Percentiles rank a stretch among this genome's conserved stretches.
phyloP scores from a whole-genome alignment of 2,113 vertebrate species.

The Tragelaphus buxtoni region DNA sequence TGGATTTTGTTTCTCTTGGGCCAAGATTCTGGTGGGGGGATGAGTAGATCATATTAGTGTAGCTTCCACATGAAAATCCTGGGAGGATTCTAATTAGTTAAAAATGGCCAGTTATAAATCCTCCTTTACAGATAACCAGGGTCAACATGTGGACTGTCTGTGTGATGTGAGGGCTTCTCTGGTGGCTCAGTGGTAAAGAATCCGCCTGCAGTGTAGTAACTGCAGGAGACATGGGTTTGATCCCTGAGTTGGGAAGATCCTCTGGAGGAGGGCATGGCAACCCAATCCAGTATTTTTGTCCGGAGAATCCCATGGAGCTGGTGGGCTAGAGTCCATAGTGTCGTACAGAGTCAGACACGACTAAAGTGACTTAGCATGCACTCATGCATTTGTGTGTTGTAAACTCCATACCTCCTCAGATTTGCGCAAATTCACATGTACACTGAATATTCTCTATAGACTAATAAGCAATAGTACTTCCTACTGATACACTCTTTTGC shows the following conservation, averaged over 20 bases:
- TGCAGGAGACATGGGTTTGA: background rate
- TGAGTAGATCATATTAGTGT: background rate
- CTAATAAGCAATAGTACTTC: background rate
- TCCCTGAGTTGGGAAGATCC: background rate
- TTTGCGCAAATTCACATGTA: background rate
- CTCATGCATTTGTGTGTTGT: background rate
- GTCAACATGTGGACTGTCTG: background rate
- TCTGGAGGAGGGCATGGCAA: background rate
- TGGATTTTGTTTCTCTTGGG: background rate
- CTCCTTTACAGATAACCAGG: background rate
- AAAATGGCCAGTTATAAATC: background rate
- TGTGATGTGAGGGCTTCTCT: background rate
- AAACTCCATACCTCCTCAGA: background rate
- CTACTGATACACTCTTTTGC: background rate
- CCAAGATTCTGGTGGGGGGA: background rate
- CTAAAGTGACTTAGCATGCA: background rate
- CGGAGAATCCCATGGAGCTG: background rate
- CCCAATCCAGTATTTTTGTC: background rate
- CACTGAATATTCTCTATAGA: background rate
- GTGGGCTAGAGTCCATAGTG: background rate
- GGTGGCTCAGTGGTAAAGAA: background rate
- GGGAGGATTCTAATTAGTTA: background rate
- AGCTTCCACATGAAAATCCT: background rate
- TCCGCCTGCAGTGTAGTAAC: background rate
- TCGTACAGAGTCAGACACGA: accelerated